These are phyloP conservation scores for Chrysolina americana DNA, from an alignment of 2,888 invertebrate genomes.

Conservation along the genomic window DNA sequence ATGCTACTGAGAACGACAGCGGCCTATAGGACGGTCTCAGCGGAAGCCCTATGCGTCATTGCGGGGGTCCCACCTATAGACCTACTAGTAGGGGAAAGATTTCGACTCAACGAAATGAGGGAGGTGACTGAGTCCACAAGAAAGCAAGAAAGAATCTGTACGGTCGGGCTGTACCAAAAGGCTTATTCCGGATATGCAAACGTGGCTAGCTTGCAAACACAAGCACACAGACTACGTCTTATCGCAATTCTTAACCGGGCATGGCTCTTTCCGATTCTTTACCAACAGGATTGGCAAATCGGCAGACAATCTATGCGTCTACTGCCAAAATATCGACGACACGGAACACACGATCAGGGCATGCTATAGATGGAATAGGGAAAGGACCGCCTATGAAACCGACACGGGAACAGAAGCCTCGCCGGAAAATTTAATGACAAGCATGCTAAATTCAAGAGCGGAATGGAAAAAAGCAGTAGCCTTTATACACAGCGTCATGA, in stretches of 20 bases:
- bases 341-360: neutral
- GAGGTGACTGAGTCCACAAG: neutral
- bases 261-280: neutral
- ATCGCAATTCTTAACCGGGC: neutral
- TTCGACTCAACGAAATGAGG: neutral
- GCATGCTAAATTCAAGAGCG: neutral
- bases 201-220: conserved; percentile 24
- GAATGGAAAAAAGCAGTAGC: neutral
- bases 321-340: neutral
- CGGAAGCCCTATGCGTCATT: conserved; percentile 36
- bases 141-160: neutral
- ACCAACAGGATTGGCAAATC: neutral
- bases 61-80: conserved; percentile 38
- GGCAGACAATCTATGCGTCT: neutral
- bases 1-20: conserved; percentile 30
- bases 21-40: conserved; percentile 43
- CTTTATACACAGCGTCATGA: neutral
- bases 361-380: neutral
- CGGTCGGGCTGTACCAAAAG: conserved; percentile 18
- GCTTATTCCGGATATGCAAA: conserved; percentile 26
- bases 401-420: neutral
- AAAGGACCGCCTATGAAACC: too few species aligned
- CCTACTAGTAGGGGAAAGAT: conserved; percentile 36
- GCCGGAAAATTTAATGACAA: neutral
- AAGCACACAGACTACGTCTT: neutral